Evolutionary conservation across 92 coral and sea anemone species (phyloP), one percentile per base, ranked within the genome.

Genomic region (Epizoanthus stellaris): DNA sequence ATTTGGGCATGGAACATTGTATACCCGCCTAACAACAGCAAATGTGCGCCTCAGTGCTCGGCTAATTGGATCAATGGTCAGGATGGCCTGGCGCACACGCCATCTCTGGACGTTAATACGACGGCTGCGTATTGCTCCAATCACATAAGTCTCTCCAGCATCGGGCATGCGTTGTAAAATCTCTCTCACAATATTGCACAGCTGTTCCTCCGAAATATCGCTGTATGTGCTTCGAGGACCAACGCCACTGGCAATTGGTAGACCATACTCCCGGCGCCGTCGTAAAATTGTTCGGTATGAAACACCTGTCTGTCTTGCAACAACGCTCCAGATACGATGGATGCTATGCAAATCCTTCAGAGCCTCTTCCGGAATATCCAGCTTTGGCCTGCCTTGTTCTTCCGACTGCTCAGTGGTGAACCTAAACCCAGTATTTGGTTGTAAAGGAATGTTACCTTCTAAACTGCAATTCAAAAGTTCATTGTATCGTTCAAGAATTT

Each of bases 81-180:
- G 36, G 81, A 71, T 84, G 20, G 81, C 87, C 16, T 59, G 19
- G 40, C 61, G 70, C 1, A 72, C 73, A 15, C 73, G 71, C 80
- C 87, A 60, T 60, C 81, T 84, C 38, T 84, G 81, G 23, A 84
- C 19, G 47, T 84, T 53, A n/a, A 84, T 71, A 5, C 80, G 72
- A 8, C 72, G 80, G 25, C 80, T 70, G 39, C 87, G 61, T 42
- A 83, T 53, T 9, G 82, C 88, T 21, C 88, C 82, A 25, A 53
- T 73, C 62, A 85, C 82, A 16, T 72, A 85, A 6, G 88, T 85
- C 71, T 85, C 82, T 43, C 88, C 84, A 64, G 82, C 88, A 23
- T 85, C 75, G 19, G 84, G 84, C 38, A 76, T 45, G 69, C 34
- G 21, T 66, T 52, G 43, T 13, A 85, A 67, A 39, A 76, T 66